Conservation (phyloP, 2,113 vertebrate genomes). For the Perca fluviatilis region DNA sequence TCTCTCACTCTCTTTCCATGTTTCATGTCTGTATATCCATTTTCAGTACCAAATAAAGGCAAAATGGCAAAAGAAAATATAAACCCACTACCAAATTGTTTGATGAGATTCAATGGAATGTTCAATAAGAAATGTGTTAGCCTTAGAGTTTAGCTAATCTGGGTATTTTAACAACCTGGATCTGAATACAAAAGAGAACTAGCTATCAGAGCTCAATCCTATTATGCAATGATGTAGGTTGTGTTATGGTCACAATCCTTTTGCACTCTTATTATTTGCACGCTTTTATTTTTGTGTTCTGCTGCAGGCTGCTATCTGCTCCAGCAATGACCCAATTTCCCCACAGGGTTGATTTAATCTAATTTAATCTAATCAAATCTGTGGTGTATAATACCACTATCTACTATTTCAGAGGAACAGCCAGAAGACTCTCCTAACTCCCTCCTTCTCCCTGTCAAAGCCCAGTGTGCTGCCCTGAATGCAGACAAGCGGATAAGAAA, state of each 20-base stretch:
- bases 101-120: not conserved
- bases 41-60: not conserved
- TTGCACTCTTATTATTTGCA: constrained; percentile 24
- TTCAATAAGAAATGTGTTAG: not conserved
- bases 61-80: not conserved
- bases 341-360: constrained; percentile 59
- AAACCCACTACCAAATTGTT: not conserved
- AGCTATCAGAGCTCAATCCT: not conserved
- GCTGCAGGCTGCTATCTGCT: constrained; percentile 48
- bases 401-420: constrained; percentile 45
- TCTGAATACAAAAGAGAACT: not conserved
- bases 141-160: not conserved
- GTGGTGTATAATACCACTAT: constrained; percentile 56
- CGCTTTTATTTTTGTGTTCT: constrained; percentile 38
- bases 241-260: constrained; percentile 26
- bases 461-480: constrained; percentile 53
- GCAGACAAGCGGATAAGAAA: constrained; percentile 44
- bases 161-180: not conserved
- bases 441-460: constrained; percentile 53
- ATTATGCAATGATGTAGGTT: not conserved
- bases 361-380: constrained; percentile 64
- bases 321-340: constrained; percentile 56
- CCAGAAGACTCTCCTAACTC: constrained; percentile 41
- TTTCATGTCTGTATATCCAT: not conserved
- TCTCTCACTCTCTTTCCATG: not conserved